phyloP scores from a whole-genome alignment of 2,113 vertebrate genomes.

The Onychorhynchus coronatus region DNA sequence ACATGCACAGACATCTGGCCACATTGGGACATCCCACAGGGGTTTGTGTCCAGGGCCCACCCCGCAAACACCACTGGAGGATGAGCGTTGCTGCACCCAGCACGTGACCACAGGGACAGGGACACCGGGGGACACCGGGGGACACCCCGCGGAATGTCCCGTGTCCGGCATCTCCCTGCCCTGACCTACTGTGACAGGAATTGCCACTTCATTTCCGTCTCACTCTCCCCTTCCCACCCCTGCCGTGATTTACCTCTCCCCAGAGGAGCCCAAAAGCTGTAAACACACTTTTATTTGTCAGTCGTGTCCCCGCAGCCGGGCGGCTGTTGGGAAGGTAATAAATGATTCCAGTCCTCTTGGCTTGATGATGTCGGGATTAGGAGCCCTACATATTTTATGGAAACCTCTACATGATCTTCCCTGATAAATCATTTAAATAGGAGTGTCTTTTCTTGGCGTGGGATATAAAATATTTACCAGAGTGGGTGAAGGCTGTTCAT shows the following conservation, averaged over 20 bases:
- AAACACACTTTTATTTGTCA: slow-evolving; percentile 66
- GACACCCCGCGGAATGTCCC: neutral
- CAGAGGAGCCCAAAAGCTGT: slow-evolving; percentile 32
- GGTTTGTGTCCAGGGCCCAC: rapidly evolving
- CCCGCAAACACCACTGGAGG: rapidly evolving
- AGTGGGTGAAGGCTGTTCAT: slow-evolving; percentile 11
- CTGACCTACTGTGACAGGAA: rapidly evolving
- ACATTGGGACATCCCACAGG: neutral
- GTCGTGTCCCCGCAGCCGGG: slow-evolving; percentile 11
- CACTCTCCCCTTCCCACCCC: neutral
- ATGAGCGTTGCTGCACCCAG: rapidly evolving
- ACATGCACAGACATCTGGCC: neutral
- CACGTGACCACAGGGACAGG: rapidly evolving
- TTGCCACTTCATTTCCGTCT: neutral
- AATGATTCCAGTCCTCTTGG: slow-evolving; percentile 51
- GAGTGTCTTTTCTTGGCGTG: slow-evolving; percentile 55
- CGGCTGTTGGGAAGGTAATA: slow-evolving; percentile 53
- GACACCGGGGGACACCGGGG: neutral
- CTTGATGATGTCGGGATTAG: slow-evolving; percentile 68
- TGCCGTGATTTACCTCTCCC: slow-evolving; percentile 47
- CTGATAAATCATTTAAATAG: slow-evolving; percentile 69
- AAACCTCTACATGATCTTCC: slow-evolving; percentile 62
- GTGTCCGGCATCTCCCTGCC: rapidly evolving
- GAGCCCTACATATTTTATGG: slow-evolving; percentile 71
- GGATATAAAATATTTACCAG: slow-evolving; percentile 61